Evolutionary conservation across 2,797 vertebrate species (phyloP).

Genomic region (Sebastolobus alascanus): DNA sequence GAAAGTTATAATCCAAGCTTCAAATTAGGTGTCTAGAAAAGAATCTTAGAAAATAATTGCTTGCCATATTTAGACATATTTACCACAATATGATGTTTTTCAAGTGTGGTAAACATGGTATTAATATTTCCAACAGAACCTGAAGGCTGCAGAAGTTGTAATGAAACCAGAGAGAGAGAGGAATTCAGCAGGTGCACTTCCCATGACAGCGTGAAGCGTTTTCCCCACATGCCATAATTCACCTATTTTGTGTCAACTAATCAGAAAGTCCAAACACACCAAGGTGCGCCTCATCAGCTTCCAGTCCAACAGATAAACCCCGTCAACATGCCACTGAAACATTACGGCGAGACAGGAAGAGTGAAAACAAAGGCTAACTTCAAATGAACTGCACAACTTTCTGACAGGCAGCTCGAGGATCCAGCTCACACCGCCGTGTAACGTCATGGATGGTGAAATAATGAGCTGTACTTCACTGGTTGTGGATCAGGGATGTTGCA

Average conservation of each 20-base stretch:
- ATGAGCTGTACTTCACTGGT: constrained; percentile 67
- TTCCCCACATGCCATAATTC: constrained; percentile 61
- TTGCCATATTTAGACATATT: background rate
- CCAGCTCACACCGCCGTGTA: constrained; percentile 25
- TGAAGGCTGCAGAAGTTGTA: constrained; percentile 10
- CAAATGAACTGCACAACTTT: constrained; percentile 68
- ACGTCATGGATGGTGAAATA: constrained; percentile 59
- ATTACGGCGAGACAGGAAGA: constrained; percentile 44
- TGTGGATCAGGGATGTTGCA: constrained; percentile 39
- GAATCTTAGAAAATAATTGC: background rate
- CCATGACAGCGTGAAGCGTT: constrained; percentile 35
- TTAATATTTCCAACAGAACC: constrained; percentile 20
- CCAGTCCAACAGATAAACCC: constrained; percentile 61
- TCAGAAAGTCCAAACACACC: constrained; percentile 71
- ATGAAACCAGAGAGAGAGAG: background rate
- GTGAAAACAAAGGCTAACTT: constrained; percentile 67
- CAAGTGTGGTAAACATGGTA: background rate
- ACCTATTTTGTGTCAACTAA: constrained; percentile 67
- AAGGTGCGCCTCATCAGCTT: constrained; percentile 66
- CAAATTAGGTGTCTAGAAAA: background rate
- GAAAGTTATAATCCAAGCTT: background rate
- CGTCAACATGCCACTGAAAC: constrained; percentile 60
- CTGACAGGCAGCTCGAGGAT: constrained; percentile 69
- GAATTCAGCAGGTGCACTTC: constrained; percentile 46
- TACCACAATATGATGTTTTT: background rate